Conservation (phyloP, 2,113 vertebrate genomes). For the Chaetodon auriga region DNA sequence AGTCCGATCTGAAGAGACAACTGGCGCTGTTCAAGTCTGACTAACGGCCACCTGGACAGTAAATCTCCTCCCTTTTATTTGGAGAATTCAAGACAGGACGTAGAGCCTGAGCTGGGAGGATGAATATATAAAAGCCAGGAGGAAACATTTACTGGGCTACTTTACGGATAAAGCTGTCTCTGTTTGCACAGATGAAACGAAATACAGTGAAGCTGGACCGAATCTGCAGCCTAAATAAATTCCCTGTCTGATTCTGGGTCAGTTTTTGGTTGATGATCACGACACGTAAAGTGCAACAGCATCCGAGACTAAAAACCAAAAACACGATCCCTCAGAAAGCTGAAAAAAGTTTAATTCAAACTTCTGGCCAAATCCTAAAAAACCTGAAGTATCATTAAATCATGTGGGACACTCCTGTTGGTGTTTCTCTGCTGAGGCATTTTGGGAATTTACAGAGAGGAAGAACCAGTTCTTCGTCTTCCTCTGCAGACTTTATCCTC, state of each 20-base stretch:
- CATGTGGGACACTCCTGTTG: not conserved
- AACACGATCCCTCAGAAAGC: not conserved
- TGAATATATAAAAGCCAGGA: not conserved
- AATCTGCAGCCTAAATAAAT: not conserved
- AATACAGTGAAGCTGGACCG: not conserved
- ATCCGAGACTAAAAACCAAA: not conserved
- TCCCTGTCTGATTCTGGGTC: not conserved
- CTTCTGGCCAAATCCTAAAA: not conserved
- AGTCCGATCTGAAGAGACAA: not conserved
- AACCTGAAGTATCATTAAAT: not conserved
- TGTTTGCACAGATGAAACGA: not conserved
- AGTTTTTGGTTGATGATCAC: not conserved
- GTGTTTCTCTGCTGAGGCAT: not conserved
- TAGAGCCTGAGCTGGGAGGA: not conserved
- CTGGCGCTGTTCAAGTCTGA: not conserved
- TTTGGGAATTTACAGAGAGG: not conserved
- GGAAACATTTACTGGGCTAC: not conserved
- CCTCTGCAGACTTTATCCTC: not conserved
- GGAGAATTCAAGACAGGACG: not conserved
- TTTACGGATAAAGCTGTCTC: not conserved
- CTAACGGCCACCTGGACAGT: not conserved
- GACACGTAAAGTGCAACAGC: not conserved
- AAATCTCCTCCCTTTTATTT: not conserved
- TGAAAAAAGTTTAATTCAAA: not conserved
- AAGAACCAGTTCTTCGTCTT: not conserved